Evolutionary conservation across 2,797 vertebrate genomes (phyloP), one percentile per base, ranked within the genome.

Genomic region (Cynodonichthys magdalenae): DNA sequence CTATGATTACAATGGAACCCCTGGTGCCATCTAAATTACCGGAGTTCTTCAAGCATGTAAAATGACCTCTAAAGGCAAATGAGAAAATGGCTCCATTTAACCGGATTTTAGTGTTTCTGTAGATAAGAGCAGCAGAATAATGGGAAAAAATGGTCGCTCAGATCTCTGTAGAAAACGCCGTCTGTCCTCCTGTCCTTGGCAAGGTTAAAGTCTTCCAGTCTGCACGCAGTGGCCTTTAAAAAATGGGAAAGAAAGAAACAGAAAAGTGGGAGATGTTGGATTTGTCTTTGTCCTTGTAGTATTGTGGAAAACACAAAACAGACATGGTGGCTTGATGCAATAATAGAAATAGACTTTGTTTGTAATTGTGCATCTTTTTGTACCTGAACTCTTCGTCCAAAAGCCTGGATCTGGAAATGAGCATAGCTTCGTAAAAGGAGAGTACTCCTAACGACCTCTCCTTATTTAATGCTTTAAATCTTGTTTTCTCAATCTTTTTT

Each of bases 31-130:
- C 75, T 75, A 75, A 86, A 75, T 77, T 83, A 86, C 80, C 77
- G 75, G 82, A 89, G 83, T 84, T 89, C 80, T 79, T 75, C 76
- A 86, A 89, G 88, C 88, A 82, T 90, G 81, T 88, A 88, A 89
- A 90, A 87, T 82, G 90, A 90, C 90, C 91, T 90, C 86, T 54
- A 89, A 87, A 90, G 80, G 86, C 84, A 92, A 91, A 90, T 92
- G 86, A 91, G 87, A 90, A 88, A 90, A 90, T 83, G 85, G 87
- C 85, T 90, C 79, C 80, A 84, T 90, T 91, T 90, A 92, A 90
- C 86, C 66, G 85, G 90, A 92, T 92, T 90, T 92, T 79, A 89
- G 84, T 83, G 80, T 90, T 92, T 91, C 87, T 87, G 82, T 80
- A 90, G 90, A 92, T 92, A 90, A 91, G 87, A 91, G 87, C 83